Base-by-base conservation (phyloP, 2,888 invertebrate genomes). In the Agrotis ipsilon region DNA sequence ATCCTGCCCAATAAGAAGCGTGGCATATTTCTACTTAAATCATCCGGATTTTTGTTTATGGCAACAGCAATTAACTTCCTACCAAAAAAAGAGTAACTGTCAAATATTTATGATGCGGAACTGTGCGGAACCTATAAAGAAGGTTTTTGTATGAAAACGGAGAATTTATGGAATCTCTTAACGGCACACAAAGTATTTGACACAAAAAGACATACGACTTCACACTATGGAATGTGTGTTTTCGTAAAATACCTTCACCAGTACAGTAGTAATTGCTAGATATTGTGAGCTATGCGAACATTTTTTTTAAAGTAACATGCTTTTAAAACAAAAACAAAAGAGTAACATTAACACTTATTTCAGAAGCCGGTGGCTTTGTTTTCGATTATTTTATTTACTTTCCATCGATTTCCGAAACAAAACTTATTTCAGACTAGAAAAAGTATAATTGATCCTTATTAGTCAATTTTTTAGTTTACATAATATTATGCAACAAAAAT, bases 51-150 rank as follows among this genome's bases (percentile, higher is more conserved):
- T 85, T 85, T 85, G 83, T 83, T 78, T 84, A 76, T 78, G 86
- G 81, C 74, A 76, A 81, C 62, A 70, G 65, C 68, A 84, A 86
- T 82, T 80, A 85, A 71, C 74, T 75, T 77, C 32, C 66, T 62
- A 32, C 45, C 32, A 68, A 75, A 82, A 87, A 80, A 78, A 64
- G n/a, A 0, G 6, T 14, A 77, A 74, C 72, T 79, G 81, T 82
- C 70, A 73, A 87, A 86, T 80, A 79, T 84, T 80, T 87, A 87
- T 88, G 79, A 76, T 16, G 77, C 82, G 85, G 81, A 88, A 87
- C 88, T 70, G 24, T 58, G 70, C 80, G 84, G 81, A 88, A 87
- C 88, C 61, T 64, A 24, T 68, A 68, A 27, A 77, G 59, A 69
- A 51, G 16, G 76, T 82, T 84, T 86, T 86, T 84, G 73, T 66